These are phyloP conservation scores for Alauda arvensis DNA, from an alignment of 2,797 vertebrate species.

Conservation along the genomic window DNA sequence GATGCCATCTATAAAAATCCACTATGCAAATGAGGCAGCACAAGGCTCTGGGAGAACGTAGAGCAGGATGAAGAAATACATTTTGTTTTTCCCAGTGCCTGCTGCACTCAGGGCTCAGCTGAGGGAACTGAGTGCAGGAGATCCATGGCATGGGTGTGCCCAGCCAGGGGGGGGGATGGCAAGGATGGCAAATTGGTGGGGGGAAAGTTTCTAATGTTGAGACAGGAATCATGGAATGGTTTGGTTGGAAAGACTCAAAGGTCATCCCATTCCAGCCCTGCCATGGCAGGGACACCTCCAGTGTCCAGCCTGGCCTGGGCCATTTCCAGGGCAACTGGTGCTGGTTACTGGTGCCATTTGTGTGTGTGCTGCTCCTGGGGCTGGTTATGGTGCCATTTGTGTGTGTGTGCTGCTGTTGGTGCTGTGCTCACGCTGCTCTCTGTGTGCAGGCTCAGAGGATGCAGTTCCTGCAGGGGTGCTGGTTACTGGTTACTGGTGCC, in stretches of 20 bases:
- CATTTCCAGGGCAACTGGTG: neutral
- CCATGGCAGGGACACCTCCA: neutral
- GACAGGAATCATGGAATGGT: fast-evolving
- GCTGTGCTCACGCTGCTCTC: neutral
- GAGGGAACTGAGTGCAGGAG: neutral
- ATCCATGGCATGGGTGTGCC: neutral
- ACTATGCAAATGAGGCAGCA: neutral
- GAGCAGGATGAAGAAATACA: neutral
- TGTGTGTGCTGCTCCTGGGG: too few species aligned
- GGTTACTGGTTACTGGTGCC: too few species aligned
- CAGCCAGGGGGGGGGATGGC: neutral
- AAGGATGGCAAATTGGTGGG: neutral
- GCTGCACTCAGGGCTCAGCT: neutral
- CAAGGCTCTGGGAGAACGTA: neutral
- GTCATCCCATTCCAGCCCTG: too few species aligned
- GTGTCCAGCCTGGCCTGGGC: neutral
- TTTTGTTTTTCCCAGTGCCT: neutral
- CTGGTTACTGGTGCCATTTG: too few species aligned
- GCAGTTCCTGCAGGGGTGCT: neutral
- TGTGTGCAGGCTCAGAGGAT: conserved; percentile 75
- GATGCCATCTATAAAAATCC: neutral
- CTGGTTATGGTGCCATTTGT: too few species aligned
- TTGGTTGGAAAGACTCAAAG: neutral
- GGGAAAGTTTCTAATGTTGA: neutral
- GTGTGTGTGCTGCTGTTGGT: neutral